Conservation (phyloP, 2,113 vertebrate genomes). For the Oriolus oriolus region DNA sequence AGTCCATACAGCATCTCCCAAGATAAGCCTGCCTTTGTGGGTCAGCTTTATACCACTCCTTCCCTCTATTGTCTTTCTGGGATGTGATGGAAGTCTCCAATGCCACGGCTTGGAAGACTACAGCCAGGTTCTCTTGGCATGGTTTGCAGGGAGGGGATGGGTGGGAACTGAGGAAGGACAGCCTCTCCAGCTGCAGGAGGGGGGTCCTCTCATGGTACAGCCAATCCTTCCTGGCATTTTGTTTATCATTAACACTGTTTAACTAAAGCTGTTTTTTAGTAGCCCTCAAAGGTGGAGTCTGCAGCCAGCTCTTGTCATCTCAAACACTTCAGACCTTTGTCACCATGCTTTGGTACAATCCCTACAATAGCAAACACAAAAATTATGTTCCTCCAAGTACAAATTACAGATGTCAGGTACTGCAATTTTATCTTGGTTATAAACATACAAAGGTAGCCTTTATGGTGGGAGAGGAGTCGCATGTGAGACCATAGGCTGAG, state of each 20-base stretch:
- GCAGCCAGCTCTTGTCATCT: not conserved
- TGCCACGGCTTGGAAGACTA: not conserved
- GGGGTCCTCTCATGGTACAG: not conserved
- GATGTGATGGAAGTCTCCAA: not conserved
- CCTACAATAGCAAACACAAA: conserved; percentile 5
- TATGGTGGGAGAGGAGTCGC: not conserved
- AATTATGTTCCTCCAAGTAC: not conserved
- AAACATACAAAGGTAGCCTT: conserved; percentile 7
- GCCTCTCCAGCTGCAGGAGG: not conserved
- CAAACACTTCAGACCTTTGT: conserved; percentile 16
- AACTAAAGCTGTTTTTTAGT: not conserved
- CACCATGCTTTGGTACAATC: not conserved
- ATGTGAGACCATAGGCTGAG: not conserved
- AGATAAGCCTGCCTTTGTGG: not conserved
- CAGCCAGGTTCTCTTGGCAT: not conserved
- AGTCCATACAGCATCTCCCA: not conserved
- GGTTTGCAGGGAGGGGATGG: not conserved
- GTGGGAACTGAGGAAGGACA: not conserved
- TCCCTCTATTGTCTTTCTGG: conserved; percentile 34
- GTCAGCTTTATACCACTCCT: not conserved
- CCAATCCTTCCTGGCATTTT: not conserved
- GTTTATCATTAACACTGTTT: not conserved
- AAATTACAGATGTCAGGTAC: not conserved
- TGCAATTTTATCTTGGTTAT: conserved; percentile 30
- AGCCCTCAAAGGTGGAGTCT: not conserved